phyloP scores from a whole-genome alignment of 2,797 vertebrate genomes.

The Cichlasoma orientale region DNA sequence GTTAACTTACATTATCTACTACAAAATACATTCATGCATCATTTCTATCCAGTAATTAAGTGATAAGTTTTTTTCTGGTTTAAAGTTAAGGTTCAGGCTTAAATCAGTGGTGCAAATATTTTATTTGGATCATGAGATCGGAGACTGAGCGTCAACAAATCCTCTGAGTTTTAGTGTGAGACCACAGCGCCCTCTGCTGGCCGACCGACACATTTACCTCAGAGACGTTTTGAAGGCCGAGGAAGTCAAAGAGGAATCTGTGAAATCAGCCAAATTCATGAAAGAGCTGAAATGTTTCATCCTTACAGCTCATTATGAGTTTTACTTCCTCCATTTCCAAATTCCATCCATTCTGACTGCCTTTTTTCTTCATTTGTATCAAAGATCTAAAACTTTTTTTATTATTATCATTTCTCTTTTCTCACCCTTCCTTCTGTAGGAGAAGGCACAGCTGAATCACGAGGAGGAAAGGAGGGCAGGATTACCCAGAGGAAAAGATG shows the following conservation, averaged over 20 bases:
- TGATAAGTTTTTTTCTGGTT: background rate
- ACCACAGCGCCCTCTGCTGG: constrained; percentile 22
- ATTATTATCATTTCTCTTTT: background rate
- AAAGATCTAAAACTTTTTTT: background rate
- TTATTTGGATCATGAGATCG: background rate
- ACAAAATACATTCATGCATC: fast-evolving
- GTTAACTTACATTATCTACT: too few relatives aligned
- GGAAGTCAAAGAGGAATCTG: too few relatives aligned
- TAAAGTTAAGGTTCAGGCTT: background rate
- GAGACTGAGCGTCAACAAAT: background rate
- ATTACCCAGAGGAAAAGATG: too few relatives aligned
- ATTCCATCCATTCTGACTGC: too few relatives aligned
- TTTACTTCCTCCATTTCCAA: too few relatives aligned
- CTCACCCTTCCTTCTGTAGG: background rate
- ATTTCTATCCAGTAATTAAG: background rate
- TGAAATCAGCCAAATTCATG: too few relatives aligned
- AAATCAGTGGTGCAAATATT: background rate
- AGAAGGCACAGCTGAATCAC: too few relatives aligned
- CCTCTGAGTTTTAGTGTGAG: background rate
- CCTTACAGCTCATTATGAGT: too few relatives aligned
- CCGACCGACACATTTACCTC: background rate
- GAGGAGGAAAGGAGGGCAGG: background rate
- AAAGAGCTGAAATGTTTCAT: too few relatives aligned
- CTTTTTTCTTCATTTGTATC: background rate
- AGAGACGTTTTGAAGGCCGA: too few relatives aligned